Percentiles rank a stretch among this genome's conserved stretches.
Evolutionary conservation across 2,888 invertebrate species (phyloP).

Genomic region (Polydrusus cervinus): DNA sequence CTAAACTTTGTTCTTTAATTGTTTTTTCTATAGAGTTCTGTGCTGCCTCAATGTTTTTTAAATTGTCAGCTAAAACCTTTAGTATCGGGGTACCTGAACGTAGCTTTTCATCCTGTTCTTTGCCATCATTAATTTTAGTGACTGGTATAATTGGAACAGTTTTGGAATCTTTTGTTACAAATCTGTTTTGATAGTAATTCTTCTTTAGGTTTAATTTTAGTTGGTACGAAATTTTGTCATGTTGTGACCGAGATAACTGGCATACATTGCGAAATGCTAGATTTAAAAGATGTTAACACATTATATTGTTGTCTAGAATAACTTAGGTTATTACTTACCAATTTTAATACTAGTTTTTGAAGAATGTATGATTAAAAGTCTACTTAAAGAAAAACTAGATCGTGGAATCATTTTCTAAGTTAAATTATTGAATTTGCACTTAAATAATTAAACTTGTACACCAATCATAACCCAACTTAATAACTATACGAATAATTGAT

Average conservation of each 20-base stretch:
- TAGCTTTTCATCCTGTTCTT: slow-evolving; percentile 5
- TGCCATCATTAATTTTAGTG: slow-evolving; percentile 26
- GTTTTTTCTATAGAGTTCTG: slow-evolving; percentile 32
- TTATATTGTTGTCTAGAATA: background rate
- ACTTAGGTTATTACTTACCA: slow-evolving; percentile 33
- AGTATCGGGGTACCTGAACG: slow-evolving; percentile 31
- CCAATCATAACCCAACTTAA: background rate
- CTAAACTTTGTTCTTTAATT: slow-evolving; percentile 51
- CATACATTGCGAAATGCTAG: slow-evolving; percentile 19
- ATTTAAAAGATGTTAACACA: slow-evolving; percentile 16
- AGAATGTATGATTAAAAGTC: slow-evolving; percentile 26
- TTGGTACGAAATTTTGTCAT: slow-evolving; percentile 19
- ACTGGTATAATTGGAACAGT: slow-evolving; percentile 30
- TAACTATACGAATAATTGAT: background rate
- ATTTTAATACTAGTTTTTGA: slow-evolving; percentile 15
- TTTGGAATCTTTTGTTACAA: slow-evolving; percentile 30
- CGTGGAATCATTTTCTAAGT: slow-evolving; percentile 32
- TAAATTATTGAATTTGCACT: background rate
- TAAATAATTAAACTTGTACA: background rate
- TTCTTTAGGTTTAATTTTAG: slow-evolving; percentile 8
- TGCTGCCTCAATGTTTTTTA: background rate
- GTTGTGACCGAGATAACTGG: slow-evolving; percentile 6
- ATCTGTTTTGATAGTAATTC: slow-evolving; percentile 29
- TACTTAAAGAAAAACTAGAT: slow-evolving; percentile 35
- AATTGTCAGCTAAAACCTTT: slow-evolving; percentile 45